Evolutionary conservation across 2,113 vertebrate genomes (phyloP).

Genomic region (Antechinus stuartii): DNA sequence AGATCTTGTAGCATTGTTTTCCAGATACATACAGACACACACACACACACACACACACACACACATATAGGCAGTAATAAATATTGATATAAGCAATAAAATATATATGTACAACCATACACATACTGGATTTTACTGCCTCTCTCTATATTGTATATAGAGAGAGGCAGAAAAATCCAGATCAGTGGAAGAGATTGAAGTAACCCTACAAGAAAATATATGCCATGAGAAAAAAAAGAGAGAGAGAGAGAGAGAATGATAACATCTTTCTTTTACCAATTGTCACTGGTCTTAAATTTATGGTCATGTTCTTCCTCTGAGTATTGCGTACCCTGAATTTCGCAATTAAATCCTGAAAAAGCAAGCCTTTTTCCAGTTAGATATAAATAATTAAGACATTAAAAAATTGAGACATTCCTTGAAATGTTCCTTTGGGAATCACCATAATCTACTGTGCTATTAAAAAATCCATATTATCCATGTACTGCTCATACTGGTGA

Average conservation of each 20-base stretch:
- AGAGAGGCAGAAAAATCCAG: neutral
- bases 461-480: neutral
- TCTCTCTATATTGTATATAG: too few species aligned
- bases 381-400: neutral
- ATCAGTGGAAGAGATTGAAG: neutral
- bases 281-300: neutral
- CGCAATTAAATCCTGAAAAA: neutral
- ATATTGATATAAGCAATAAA: neutral
- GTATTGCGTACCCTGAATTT: neutral
- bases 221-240: neutral
- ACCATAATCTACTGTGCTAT: neutral
- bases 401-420: conserved; percentile 22
- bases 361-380: neutral
- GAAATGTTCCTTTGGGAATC: neutral
- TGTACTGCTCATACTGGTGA: neutral
- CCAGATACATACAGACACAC: neutral
- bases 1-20: neutral
- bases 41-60: neutral
- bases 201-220: neutral
- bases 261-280: neutral
- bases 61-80: neutral
- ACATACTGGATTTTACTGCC: neutral
- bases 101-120: neutral
- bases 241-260: neutral
- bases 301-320: neutral